Percentiles rank a stretch among this genome's conserved stretches.
phyloP scores from a whole-genome alignment of 53 echinoderm and acorn worm species.

The Echinarachnius parma region DNA sequence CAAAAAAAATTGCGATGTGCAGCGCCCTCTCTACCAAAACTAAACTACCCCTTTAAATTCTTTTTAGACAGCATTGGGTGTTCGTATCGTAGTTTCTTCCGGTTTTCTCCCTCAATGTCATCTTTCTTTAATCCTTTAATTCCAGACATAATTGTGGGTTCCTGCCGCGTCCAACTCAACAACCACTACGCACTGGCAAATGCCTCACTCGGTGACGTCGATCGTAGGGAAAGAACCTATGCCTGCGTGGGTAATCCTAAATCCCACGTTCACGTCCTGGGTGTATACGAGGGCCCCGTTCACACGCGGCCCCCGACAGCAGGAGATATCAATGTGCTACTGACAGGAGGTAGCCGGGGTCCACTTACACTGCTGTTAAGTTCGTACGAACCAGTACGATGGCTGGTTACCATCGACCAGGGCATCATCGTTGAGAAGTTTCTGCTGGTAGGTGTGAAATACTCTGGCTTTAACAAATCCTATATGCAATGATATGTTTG shows the following conservation, averaged over 20 bases:
- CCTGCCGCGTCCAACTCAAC: conserved; percentile 46
- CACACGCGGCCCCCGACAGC: conserved; percentile 70
- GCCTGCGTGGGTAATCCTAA: conserved; percentile 33
- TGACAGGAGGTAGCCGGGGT: conserved; percentile 22
- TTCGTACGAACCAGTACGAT: conserved; percentile 74
- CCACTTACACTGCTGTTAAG: conserved; percentile 62
- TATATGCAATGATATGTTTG: too few relatives aligned
- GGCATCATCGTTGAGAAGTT: conserved; percentile 47
- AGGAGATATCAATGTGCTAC: conserved; percentile 63
- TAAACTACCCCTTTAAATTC: too few relatives aligned
- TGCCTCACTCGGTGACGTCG: conserved; percentile 17
- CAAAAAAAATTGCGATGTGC: too few relatives aligned
- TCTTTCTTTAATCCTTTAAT: too few relatives aligned
- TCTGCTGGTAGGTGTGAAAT: conserved; percentile 72
- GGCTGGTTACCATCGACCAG: conserved; percentile 50
- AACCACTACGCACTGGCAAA: conserved; percentile 18
- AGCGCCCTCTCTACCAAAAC: too few relatives aligned
- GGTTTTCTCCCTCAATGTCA: too few relatives aligned
- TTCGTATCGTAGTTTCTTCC: too few relatives aligned
- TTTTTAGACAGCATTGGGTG: too few relatives aligned
- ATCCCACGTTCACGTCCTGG: conserved; percentile 56
- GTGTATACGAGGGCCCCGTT: conserved; percentile 73
- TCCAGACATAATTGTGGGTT: conserved; percentile 31
- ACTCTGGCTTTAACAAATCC: too few relatives aligned
- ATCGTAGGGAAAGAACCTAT: conserved; percentile 50